These are phyloP conservation scores for Calyptomena viridis DNA, from an alignment of 2,113 vertebrate genomes.

Conservation along the genomic window DNA sequence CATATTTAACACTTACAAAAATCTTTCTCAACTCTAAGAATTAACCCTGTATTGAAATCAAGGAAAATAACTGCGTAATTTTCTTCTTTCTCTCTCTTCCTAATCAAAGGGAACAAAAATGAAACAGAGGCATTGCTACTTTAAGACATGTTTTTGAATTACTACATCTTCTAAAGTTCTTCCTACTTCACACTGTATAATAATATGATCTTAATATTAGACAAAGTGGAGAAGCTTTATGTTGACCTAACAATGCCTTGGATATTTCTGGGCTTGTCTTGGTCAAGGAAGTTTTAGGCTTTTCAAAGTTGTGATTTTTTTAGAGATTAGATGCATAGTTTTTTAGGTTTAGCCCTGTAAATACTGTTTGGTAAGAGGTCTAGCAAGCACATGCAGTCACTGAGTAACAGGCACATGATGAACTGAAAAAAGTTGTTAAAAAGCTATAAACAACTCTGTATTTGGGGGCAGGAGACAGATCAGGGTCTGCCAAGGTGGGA, in stretches of 20 bases:
- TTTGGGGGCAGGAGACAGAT: background rate
- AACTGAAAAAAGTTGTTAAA: background rate
- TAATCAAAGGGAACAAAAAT: background rate
- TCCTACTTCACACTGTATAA: background rate
- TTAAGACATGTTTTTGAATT: background rate
- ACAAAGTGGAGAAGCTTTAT: background rate
- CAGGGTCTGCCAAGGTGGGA: background rate
- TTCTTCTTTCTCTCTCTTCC: background rate
- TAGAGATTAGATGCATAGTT: background rate
- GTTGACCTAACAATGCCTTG: background rate
- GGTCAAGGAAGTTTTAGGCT: background rate
- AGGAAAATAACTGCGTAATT: background rate
- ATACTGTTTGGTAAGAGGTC: background rate
- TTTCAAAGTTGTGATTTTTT: background rate
- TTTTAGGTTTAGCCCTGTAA: background rate
- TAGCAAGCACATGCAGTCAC: background rate
- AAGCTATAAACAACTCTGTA: background rate
- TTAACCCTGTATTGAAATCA: background rate
- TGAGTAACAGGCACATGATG: background rate
- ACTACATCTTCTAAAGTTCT: background rate
- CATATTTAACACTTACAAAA: background rate
- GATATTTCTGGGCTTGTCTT: background rate
- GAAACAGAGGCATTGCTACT: background rate
- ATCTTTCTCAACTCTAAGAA: background rate
- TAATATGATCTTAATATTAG: background rate